Conservation (phyloP, 2,113 vertebrate species). For the Psammodynastes pulverulentus region DNA sequence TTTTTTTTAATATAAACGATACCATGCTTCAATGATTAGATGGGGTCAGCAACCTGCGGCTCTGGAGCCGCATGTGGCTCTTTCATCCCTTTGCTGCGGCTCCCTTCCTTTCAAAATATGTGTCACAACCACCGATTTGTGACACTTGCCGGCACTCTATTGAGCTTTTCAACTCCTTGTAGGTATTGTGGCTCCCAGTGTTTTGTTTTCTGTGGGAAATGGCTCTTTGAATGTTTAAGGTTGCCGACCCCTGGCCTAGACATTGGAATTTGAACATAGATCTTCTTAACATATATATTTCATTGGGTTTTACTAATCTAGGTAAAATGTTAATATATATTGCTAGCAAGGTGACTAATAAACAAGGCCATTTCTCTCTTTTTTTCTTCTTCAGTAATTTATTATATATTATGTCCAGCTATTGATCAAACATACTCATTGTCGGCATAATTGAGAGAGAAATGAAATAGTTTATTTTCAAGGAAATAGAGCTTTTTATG, state of each 20-base stretch:
- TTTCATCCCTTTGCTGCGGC: too few relatives aligned
- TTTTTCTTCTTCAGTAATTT: constrained; percentile 29
- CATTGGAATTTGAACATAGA: neutral
- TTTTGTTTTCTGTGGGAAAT: too few relatives aligned
- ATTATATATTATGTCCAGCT: constrained; percentile 7
- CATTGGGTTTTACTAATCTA: neutral
- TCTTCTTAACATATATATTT: neutral
- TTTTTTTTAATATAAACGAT: neutral
- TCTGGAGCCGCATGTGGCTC: too few relatives aligned
- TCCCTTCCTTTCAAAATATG: too few relatives aligned
- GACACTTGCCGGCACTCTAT: too few relatives aligned
- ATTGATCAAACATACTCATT: constrained; percentile 38
- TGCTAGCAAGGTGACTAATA: neutral
- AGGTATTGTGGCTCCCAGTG: too few relatives aligned
- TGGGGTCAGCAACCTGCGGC: too few relatives aligned
- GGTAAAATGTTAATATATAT: neutral
- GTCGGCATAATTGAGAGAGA: constrained; percentile 49
- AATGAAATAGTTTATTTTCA: constrained; percentile 30
- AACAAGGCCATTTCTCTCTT: neutral
- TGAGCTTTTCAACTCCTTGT: too few relatives aligned
- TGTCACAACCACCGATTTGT: too few relatives aligned
- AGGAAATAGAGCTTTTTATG: constrained; percentile 31
- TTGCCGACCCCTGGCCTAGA: too few relatives aligned
- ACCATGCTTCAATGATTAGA: neutral
- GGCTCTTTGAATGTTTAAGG: too few relatives aligned